Conservation (phyloP, 2,113 vertebrate species). For the Bufo bufo region DNA sequence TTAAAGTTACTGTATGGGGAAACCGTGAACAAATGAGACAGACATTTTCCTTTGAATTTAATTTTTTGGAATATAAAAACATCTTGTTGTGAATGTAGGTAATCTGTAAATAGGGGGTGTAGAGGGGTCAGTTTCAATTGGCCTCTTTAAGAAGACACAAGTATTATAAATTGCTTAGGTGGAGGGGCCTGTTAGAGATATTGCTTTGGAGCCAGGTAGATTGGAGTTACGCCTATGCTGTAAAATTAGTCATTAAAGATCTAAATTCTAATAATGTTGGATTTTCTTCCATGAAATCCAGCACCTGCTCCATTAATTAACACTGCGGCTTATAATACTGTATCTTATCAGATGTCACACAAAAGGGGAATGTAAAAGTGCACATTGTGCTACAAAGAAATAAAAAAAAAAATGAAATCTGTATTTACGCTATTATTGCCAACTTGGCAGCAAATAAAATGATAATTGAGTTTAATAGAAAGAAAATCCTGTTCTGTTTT, state of each 20-base stretch:
- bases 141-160: too few relatives aligned
- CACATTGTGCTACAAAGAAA: neutral
- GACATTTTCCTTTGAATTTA: neutral
- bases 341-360: neutral
- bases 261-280: neutral
- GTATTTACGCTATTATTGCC: neutral
- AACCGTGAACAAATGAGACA: neutral
- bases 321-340: neutral
- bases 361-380: neutral
- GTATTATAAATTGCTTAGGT: neutral
- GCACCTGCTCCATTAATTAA: neutral
- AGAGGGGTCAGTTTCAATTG: neutral
- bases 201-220: neutral
- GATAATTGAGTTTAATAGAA: neutral
- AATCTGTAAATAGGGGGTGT: neutral
- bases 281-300: neutral
- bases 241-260: neutral
- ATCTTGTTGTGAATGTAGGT: neutral
- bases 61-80: neutral
- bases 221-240: neutral
- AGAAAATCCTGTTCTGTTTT: neutral
- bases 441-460: neutral
- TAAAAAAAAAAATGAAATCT: neutral
- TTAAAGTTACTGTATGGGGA: neutral
- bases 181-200: neutral